Evolutionary conservation across 2,113 vertebrate species (phyloP), one percentile per base, ranked within the genome.

Genomic region (Synchiropus splendidus): DNA sequence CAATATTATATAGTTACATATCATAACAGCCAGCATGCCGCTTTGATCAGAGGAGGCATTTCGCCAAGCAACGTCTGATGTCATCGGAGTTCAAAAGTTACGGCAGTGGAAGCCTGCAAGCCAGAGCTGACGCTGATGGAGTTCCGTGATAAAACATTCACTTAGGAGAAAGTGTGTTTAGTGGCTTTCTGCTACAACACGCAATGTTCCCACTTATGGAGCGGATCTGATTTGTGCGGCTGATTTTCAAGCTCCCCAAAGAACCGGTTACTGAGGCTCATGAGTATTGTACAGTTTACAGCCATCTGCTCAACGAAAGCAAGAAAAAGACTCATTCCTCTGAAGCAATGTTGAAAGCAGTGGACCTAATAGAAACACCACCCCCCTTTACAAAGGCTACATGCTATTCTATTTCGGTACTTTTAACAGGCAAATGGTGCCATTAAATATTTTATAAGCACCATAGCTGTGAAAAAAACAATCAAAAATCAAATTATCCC

Each of bases 261-360:
- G 36, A 42, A 39, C 27, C 8, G 18, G 12, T 1, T 1, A 2
- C 10, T 31, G 13, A 16, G 11, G 33, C 45, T 42, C 13, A 12
- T 37, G 21, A 13, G 2, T 39, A 16, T 34, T 14, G 37, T 16
- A 18, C 31, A 17, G 39, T 40, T 58, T 45, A 14, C 10, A 41
- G 41, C 52, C 42, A 62, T 51, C 38, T 56, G 42, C 15, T 11
- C 12, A 34, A 18, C 11, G 15, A 10, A 33, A 44, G 31, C 42
- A 13, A 6, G 31, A 18, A 37, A 31, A 5, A 16, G n/a, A 2
- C 6, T 4, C 9, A 39, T 30, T 42, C 35, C 10, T 35, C 14
- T 12, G 6, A 45, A 40, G 39, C 9, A 18, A 41, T 30, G 9
- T 10, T 36, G 13, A 31, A 42, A 38, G 36, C 27, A 39, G n/a